phyloP scores from a whole-genome alignment of 2,797 vertebrate genomes.

The Muscicapa comitata region DNA sequence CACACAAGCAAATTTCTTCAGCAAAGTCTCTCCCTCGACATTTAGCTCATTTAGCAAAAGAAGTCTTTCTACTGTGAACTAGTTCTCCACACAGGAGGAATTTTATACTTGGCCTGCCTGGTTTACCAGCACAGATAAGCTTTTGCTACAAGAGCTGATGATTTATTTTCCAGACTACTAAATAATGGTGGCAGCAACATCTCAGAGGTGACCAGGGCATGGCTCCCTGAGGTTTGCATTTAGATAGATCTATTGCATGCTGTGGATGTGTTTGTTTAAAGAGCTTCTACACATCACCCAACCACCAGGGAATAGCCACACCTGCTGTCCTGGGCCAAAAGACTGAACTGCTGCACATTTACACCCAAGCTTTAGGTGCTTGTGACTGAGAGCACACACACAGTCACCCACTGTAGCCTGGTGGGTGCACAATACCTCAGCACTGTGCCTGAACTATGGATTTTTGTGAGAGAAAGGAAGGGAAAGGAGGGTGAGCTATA shows the following conservation, averaged over 20 bases:
- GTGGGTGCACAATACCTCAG: fast-evolving
- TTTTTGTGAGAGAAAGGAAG: not conserved
- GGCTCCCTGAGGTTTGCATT: not conserved
- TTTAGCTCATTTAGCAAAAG: not conserved
- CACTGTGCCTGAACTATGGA: not conserved
- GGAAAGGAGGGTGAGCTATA: not conserved
- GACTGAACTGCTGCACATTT: not conserved
- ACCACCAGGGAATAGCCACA: not conserved
- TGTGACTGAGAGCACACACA: not conserved
- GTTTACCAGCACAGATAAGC: not conserved
- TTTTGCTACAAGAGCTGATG: not conserved
- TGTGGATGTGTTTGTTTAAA: not conserved
- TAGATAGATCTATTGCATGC: fast-evolving
- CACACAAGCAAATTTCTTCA: not conserved
- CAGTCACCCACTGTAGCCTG: not conserved
- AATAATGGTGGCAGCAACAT: not conserved
- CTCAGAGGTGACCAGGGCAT: not conserved
- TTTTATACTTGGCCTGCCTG: not conserved
- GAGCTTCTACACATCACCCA: not conserved
- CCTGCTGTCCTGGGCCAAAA: not conserved
- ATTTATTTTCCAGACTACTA: not conserved
- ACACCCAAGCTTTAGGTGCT: not conserved
- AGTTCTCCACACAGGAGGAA: not conserved
- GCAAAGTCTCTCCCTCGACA: not conserved
- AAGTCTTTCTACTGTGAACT: not conserved